Conservation (phyloP, 92 coral and sea anemone genomes). For the Desmophyllum pertusum region DNA sequence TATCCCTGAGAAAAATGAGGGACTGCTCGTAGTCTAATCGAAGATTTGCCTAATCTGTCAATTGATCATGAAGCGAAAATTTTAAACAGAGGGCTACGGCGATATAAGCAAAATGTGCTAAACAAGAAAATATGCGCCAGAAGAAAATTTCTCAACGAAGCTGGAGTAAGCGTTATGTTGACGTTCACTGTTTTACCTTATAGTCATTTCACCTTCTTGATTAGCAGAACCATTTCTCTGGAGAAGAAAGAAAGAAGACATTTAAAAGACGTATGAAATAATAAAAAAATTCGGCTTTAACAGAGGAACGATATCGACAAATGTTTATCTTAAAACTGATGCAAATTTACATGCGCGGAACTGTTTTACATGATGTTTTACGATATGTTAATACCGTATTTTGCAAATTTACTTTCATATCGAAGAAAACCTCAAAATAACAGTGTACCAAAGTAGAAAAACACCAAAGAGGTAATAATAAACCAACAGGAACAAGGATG, state of each 20-base stretch:
- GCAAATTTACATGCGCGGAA: neutral
- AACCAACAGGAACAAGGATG: neutral
- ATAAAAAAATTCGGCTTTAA: neutral
- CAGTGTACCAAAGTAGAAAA: neutral
- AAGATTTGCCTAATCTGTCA: neutral
- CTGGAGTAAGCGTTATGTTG: neutral
- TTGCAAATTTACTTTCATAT: too few relatives aligned
- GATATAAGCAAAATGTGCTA: neutral
- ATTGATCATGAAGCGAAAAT: neutral
- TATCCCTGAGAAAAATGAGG: too few relatives aligned
- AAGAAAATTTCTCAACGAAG: neutral
- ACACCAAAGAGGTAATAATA: neutral
- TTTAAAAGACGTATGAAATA: neutral
- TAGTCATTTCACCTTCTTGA: slow-evolving; percentile 75
- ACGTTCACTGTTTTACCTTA: slow-evolving; percentile 56
- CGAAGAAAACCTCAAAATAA: too few relatives aligned
- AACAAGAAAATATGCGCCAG: neutral
- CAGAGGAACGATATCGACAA: neutral
- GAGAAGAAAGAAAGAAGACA: neutral
- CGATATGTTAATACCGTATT: neutral
- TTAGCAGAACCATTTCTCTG: slow-evolving; percentile 85
- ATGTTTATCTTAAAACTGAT: neutral
- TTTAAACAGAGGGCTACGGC: neutral
- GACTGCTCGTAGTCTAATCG: too few relatives aligned
- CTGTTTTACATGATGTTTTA: neutral